Evolutionary conservation across 2,888 invertebrate genomes (phyloP).

Genomic region (Actias luna): DNA sequence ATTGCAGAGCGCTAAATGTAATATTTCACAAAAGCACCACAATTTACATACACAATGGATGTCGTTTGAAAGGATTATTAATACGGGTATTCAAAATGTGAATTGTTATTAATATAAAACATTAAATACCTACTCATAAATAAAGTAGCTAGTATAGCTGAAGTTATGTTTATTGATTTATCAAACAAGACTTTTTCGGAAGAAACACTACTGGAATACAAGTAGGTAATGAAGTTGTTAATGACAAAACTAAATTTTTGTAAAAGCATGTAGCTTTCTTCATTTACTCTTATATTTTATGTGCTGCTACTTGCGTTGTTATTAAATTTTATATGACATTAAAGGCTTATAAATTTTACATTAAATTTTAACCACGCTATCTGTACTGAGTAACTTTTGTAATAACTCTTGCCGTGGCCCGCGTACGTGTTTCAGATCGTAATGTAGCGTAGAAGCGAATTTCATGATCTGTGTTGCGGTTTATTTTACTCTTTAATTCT

Average conservation of each 20-base stretch:
- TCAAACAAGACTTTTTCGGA: background rate
- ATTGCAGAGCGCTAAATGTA: conserved; percentile 39
- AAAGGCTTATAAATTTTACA: background rate
- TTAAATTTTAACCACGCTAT: conserved; percentile 1
- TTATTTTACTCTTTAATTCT: background rate
- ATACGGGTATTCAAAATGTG: conserved; percentile 20
- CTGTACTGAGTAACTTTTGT: conserved; percentile 8
- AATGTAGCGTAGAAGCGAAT: background rate
- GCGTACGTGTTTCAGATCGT: background rate
- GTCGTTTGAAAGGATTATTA: conserved; percentile 35
- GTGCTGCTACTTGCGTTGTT: background rate
- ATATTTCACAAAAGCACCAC: conserved; percentile 41
- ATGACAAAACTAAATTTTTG: no score
- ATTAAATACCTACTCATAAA: background rate
- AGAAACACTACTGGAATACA: no score
- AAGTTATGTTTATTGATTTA: background rate
- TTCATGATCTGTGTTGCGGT: background rate
- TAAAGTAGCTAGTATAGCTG: background rate
- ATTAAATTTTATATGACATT: background rate
- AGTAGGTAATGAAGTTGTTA: no score
- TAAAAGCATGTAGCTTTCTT: background rate
- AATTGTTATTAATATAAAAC: background rate
- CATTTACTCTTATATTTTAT: background rate
- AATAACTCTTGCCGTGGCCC: background rate
- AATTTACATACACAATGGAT: conserved; percentile 46